Evolutionary conservation across 2,113 vertebrate genomes (phyloP).

Genomic region (Pseudonaja textilis): DNA sequence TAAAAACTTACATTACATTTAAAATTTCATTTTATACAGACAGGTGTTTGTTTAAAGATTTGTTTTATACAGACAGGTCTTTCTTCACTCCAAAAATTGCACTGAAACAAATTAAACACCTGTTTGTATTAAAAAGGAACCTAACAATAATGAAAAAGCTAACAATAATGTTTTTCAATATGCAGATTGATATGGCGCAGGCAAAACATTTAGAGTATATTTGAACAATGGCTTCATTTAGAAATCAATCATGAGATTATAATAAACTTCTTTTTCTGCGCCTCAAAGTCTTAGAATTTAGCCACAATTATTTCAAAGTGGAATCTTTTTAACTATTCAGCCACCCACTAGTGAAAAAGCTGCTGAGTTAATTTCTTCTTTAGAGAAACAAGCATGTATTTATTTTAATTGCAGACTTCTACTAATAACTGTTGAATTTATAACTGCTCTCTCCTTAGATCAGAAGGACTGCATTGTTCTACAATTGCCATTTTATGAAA

Average conservation of each 20-base stretch:
- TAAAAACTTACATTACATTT: not conserved
- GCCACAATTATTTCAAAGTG: conserved; percentile 20
- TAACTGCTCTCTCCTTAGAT: conserved; percentile 31
- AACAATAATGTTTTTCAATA: conserved; percentile 16
- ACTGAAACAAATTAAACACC: not conserved
- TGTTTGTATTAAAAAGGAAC: not conserved
- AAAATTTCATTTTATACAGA: not conserved
- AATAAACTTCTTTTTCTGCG: not conserved
- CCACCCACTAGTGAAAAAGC: conserved; percentile 24
- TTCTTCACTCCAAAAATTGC: not conserved
- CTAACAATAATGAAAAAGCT: not conserved
- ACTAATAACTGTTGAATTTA: conserved; percentile 28
- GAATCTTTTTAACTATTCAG: conserved; percentile 6
- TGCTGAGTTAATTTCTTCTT: conserved; percentile 13
- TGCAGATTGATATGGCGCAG: conserved; percentile 21
- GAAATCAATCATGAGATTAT: not conserved
- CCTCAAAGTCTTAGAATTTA: conserved; percentile 17
- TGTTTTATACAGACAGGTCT: not conserved
- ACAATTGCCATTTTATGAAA: not conserved
- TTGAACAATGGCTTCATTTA: not conserved
- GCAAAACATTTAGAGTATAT: conserved; percentile 1
- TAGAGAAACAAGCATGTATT: conserved; percentile 16
- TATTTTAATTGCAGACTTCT: not conserved
- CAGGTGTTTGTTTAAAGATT: not conserved
- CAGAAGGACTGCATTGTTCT: not conserved